Base-by-base conservation (phyloP, 2,888 invertebrate genomes). In the Lordiphosa andalusiaca region DNA sequence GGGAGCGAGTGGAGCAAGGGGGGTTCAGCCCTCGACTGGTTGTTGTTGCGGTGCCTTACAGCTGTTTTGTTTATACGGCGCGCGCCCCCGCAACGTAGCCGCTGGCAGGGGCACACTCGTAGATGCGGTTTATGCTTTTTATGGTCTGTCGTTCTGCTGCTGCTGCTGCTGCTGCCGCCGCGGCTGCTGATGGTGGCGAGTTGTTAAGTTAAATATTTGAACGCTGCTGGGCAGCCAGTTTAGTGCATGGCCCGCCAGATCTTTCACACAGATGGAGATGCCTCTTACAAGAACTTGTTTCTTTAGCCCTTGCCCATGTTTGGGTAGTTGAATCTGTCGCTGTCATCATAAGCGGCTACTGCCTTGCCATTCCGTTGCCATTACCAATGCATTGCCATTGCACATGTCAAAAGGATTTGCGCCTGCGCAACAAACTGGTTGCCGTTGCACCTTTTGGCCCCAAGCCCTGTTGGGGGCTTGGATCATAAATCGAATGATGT, bases 161-260 rank as follows among this genome's bases (percentile, higher is more conserved):
- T 41, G 38, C 10, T 53, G 56, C 25, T 25, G 37, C 23, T 38
- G 40, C n/a, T n/a, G 19, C 19, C 42, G 77, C 63, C 61, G 50
- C 30, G 63, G 65, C 56, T 58, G 56, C 63, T 71, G 66, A 67
- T 61, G 61, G 71, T 71, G 73, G 68, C 72, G 57, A 81, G 72
- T 75, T 81, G 85, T 83, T 73, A 84, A 82, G 66, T 78, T 71
- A 83, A 85, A 84, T 85, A 85, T 83, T 85, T 82, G 80, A 50
- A 60, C 70, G 54, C 58, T 61, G 75, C 58, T 13, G 50, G 48
- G 51, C 53, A 56, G 71, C 62, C 69, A 74, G 82, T 71, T 77
- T 61, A 53, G 53, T 54, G 46, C 41, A 49, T 41, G 54, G 63
- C 47, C 42, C 55, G 57, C 65, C 67, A 25, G 75, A 74, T 71